Evolutionary conservation across 2,888 invertebrate genomes (phyloP), one percentile per base, ranked within the genome.

Genomic region (Falcaria lacertinaria): DNA sequence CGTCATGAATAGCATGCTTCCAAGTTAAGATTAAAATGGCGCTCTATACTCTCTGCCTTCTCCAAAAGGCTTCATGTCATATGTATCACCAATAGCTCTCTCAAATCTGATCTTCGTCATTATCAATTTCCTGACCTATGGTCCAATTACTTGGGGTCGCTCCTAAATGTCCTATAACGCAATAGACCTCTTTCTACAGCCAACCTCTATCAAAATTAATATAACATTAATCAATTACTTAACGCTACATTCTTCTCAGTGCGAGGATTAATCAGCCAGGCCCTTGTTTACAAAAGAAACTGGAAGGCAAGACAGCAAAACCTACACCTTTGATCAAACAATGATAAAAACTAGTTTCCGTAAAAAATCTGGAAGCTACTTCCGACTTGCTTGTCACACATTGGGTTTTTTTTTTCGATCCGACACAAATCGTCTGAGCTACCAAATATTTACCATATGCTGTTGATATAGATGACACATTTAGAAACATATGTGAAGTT

Each of bases 401-500:
- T 57, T 60, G 69, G 70, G 46, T 39, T 35, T 54, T 57, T 60
- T 68, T 64, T 59, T 60, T 58, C 69, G 28, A 0, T 32, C n/a
- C 32, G 48, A 44, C 41, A 43, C 39, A 13, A 34, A 32, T 22
- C 43, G 41, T 32, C 36, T 34, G 13, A 52, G 51, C 58, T 45
- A 33, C 52, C 54, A 54, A 57, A 56, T 60, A 55, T 52, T 50
- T 43, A 49, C 72, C 76, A 76, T 73, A 73, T 76, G 72, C 60
- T 60, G 49, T 14, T 14, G 19, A 36, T 46, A 39, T 44, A 53
- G 66, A 75, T 79, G 79, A 80, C 81, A 82, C 73, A 77, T 74
- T 70, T 60, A 60, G 63, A 62, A 64, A n/a, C 74, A 75, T 74
- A 59, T 80, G 76, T 70, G 63, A 57, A 63, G 50, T 68, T 74